Base-by-base conservation (phyloP, 2,888 invertebrate species). In the Rambutsinella grinnellia region DNA sequence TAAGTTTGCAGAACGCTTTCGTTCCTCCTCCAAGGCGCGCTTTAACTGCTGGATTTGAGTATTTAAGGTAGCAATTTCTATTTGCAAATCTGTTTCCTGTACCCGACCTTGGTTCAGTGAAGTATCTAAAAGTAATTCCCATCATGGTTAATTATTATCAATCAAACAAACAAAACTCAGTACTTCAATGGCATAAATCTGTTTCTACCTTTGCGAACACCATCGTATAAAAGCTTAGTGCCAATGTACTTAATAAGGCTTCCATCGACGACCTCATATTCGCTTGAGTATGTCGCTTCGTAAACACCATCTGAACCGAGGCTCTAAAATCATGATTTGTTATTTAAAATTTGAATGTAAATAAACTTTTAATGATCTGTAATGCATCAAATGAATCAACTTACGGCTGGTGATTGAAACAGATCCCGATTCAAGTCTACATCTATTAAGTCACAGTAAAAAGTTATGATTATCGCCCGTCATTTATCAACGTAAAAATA, bases 31-130 rank as follows among this genome's bases (percentile, higher is more conserved):
- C 24, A 77, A 54, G 2, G 62, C 67, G 8, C 62, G n/a, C 23
- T 63, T 66, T 3, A 77, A 17, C 47, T 69, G 66, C 10, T 58
- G 36, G 23, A 78, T 68, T 69, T 78, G 76, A 27, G 79, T 76
- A 60, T 74, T 76, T n/a, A 81, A 46, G 2, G 76, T 61, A 46
- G 74, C 79, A 3, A 74, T 49, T 61, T 78, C 74, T 49, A 79
- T 62, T 24, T 63, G 66, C 10, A 17, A 44, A 23, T 78, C 78
- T 3, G 78, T 74, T 28, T 79, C 78, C 5, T 36, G 24, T 13
- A 76, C 28, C 28, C 79, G 27, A 15, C 46, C 54, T 36, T 63
- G 46, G n/a, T n/a, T n/a, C n/a, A n/a, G n/a, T n/a, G n/a, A n/a
- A n/a, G n/a, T n/a, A n/a, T n/a, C n/a, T n/a, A 44, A 8, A 10